phyloP scores from a whole-genome alignment of 2,797 vertebrate genomes.

The Benthosema pterotum region DNA sequence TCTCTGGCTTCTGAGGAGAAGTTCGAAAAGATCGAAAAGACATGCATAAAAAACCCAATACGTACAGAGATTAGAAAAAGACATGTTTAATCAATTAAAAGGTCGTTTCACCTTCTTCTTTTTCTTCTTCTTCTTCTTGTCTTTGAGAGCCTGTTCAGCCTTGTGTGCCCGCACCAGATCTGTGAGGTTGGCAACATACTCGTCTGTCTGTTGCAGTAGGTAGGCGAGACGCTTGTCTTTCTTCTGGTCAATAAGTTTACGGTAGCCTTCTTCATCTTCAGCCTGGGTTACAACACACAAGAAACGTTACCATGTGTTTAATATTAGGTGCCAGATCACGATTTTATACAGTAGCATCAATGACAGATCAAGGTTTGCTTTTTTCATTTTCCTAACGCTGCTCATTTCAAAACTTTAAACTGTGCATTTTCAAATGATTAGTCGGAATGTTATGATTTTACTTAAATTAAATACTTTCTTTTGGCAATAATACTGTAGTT shows the following conservation, averaged over 20 bases:
- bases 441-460: too few species aligned
- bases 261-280: conserved; percentile 95
- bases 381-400: too few species aligned
- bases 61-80: neutral
- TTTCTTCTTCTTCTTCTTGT: conserved; percentile 94
- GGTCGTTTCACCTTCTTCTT: conserved; percentile 85
- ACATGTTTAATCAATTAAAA: too few species aligned
- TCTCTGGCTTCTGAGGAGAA: conserved; percentile 86
- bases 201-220: conserved; percentile 95
- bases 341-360: too few species aligned
- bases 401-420: neutral
- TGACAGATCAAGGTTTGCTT: too few species aligned
- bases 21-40: neutral
- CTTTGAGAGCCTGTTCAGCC: conserved; percentile 93
- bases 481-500: too few species aligned
- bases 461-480: too few species aligned
- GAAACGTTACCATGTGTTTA: neutral
- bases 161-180: conserved; percentile 96
- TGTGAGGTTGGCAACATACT: conserved; percentile 96
- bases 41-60: neutral
- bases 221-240: conserved; percentile 98
- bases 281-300: conserved; percentile 74
- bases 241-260: conserved; percentile 98
- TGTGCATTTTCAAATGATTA: neutral
- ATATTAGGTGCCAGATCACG: neutral